A percentile compares a stretch with the other conserved stretches of the same genome.
Evolutionary conservation across 2,797 vertebrate species (phyloP).

Genomic region (Crenuchus spilurus): DNA sequence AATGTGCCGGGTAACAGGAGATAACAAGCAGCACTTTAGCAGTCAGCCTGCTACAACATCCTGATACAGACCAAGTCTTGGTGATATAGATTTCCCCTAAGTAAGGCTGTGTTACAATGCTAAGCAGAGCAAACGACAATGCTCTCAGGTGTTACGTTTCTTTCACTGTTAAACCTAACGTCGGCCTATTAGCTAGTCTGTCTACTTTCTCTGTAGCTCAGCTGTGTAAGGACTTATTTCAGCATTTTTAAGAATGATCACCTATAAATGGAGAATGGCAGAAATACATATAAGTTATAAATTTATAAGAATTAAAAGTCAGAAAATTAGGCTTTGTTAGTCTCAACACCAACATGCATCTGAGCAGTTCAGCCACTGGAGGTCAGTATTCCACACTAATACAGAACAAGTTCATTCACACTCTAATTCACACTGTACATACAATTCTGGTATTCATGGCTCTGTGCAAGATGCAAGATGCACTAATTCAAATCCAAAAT

Average conservation of each 20-base stretch:
- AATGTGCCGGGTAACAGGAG: conserved; percentile 64
- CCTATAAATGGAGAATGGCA: too few relatives aligned
- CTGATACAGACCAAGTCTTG: not conserved
- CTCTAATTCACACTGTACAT: too few relatives aligned
- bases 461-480: not conserved
- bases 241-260: too few relatives aligned
- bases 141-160: not conserved
- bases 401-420: not conserved
- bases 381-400: conserved; percentile 67
- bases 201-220: not conserved
- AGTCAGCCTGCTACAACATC: conserved; percentile 47
- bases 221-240: not conserved
- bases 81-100: conserved; percentile 48
- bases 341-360: not conserved
- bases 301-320: not conserved
- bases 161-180: not conserved
- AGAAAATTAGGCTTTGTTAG: not conserved
- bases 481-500: too few relatives aligned
- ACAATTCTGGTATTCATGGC: too few relatives aligned
- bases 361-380: conserved; percentile 65
- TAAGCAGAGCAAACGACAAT: conserved; percentile 3
- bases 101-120: conserved; percentile 60
- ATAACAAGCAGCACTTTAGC: conserved; percentile 67
- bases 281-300: not conserved
- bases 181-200: not conserved